Conservation (phyloP, 2,888 invertebrate genomes). For the Campoletis raptor region DNA sequence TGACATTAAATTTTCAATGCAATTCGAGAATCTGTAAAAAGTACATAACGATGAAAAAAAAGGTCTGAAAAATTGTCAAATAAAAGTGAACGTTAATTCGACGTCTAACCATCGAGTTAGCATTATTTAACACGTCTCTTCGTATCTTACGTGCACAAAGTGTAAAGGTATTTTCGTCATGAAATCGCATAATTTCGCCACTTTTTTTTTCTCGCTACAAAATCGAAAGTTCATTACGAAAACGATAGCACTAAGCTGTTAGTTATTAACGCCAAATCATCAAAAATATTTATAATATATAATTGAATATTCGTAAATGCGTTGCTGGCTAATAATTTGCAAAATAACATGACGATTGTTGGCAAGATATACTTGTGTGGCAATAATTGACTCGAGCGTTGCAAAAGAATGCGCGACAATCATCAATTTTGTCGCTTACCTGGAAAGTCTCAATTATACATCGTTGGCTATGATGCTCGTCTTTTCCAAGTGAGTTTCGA, state of each 20-base stretch:
- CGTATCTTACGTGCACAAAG: neutral
- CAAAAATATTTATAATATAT: neutral
- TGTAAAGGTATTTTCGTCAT: neutral
- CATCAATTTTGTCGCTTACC: slow-evolving; percentile 24
- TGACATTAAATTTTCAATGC: neutral
- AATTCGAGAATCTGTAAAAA: neutral
- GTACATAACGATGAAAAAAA: neutral
- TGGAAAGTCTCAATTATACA: neutral
- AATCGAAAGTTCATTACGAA: slow-evolving; percentile 21
- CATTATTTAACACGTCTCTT: slow-evolving; percentile 27
- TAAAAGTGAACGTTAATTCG: slow-evolving; percentile 26
- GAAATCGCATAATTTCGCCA: slow-evolving; percentile 12
- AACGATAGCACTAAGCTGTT: slow-evolving; percentile 3
- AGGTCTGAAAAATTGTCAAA: neutral
- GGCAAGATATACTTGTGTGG: slow-evolving; percentile 11
- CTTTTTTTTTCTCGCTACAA: slow-evolving; percentile 25
- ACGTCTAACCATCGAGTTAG: slow-evolving; percentile 38
- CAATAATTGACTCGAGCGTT: slow-evolving; percentile 43
- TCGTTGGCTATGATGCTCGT: neutral
- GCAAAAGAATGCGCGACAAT: slow-evolving; percentile 44
- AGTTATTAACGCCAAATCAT: neutral
- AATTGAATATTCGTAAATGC: neutral
- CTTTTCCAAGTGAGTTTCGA: neutral
- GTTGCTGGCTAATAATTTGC: neutral
- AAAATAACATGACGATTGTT: slow-evolving; percentile 21